Conservation (phyloP, 2,113 vertebrate genomes). For the Sclerurus mexicanus region DNA sequence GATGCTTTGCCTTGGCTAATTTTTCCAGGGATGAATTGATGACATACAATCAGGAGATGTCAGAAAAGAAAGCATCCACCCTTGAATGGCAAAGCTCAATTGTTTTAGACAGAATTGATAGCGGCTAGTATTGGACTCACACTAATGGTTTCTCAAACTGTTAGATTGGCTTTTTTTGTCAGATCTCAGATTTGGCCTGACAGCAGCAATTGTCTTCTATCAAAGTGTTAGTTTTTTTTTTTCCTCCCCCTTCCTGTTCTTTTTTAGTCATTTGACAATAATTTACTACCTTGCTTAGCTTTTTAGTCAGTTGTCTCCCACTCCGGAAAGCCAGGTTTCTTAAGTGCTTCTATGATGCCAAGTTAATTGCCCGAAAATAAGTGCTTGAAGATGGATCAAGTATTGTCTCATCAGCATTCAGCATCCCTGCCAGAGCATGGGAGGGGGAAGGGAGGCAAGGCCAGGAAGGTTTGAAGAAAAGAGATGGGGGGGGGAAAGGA, state of each 20-base stretch:
- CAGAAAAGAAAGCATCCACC: not conserved
- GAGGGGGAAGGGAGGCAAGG: not conserved
- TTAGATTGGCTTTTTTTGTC: not conserved
- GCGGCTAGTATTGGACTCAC: not conserved
- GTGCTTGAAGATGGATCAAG: conserved; percentile 59
- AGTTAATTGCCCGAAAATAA: conserved; percentile 67
- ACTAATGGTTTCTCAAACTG: not conserved
- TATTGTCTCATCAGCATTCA: conserved; percentile 63
- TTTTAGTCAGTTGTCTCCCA: conserved; percentile 49
- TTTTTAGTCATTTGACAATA: conserved; percentile 44
- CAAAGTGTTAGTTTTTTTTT: not conserved
- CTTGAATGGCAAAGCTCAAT: not conserved
- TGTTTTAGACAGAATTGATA: not conserved
- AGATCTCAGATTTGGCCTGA: not conserved
- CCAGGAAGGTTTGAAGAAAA: not conserved
- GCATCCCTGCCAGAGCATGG: conserved; percentile 7
- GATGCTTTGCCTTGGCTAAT: not conserved
- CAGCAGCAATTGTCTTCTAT: not conserved
- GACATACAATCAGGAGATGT: not conserved
- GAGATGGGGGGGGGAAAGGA: not conserved
- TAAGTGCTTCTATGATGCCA: conserved; percentile 64
- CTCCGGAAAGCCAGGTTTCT: conserved; percentile 54
- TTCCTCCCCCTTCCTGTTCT: not conserved
- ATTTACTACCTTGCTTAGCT: conserved; percentile 53
- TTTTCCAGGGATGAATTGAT: not conserved